Conservation (phyloP, 2,888 invertebrate species). For the Idaea straminata region DNA sequence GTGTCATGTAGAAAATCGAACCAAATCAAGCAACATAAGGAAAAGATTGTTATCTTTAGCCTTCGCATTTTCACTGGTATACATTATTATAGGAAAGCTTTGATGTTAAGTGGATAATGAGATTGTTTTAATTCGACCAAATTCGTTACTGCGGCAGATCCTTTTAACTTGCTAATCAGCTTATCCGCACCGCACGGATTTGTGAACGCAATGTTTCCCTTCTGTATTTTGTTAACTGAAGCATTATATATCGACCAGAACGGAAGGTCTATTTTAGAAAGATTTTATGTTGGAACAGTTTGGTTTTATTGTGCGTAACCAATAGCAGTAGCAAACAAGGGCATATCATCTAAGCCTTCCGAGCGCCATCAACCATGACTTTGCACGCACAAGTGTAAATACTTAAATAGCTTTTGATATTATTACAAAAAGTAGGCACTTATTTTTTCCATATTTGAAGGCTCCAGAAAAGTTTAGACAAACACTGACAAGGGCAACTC, state of each 20-base stretch:
- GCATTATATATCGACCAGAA: background rate
- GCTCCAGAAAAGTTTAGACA: background rate
- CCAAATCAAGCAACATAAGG: background rate
- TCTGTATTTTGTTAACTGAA: background rate
- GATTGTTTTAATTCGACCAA: conserved; percentile 63
- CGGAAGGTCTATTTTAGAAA: background rate
- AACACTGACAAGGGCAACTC: background rate
- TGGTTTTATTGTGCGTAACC: background rate
- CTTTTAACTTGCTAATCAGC: conserved; percentile 69
- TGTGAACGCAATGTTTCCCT: conserved; percentile 34
- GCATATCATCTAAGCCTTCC: background rate
- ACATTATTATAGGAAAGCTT: conserved; percentile 40
- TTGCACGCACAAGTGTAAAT: background rate
- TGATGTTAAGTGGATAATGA: conserved; percentile 52
- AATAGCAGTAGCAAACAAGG: background rate
- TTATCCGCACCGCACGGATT: conserved; percentile 59
- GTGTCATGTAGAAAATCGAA: background rate
- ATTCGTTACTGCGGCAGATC: conserved; percentile 49
- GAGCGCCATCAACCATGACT: background rate
- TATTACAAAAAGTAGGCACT: background rate
- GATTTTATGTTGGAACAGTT: background rate
- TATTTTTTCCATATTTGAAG: background rate
- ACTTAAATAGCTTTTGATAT: background rate
- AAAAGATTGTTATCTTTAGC: background rate
- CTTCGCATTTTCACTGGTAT: conserved; percentile 22